Evolutionary conservation across 2,113 vertebrate genomes (phyloP).

Genomic region (Opisthocomus hoazin): DNA sequence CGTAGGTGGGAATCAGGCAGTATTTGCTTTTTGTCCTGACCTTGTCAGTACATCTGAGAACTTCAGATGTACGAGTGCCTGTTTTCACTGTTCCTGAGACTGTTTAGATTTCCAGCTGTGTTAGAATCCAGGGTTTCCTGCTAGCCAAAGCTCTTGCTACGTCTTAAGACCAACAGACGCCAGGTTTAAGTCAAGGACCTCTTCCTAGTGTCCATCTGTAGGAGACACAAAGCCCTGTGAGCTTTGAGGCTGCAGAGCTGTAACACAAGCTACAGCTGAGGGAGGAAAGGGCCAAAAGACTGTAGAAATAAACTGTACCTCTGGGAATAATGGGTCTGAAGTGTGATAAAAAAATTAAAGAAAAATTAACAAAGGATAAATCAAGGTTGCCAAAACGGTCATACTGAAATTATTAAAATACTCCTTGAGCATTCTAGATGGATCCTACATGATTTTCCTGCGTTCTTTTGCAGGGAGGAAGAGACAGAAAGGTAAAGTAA

Average conservation of each 20-base stretch:
- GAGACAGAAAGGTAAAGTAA: background rate
- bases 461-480: background rate
- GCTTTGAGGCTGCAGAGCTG: background rate
- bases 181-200: background rate
- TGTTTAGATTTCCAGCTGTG: background rate
- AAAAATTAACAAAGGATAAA: background rate
- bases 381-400: background rate
- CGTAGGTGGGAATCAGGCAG: background rate
- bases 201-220: background rate
- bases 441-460: background rate
- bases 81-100: background rate
- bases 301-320: background rate
- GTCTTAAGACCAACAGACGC: accelerated
- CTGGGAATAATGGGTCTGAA: background rate
- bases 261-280: background rate
- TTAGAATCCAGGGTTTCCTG: background rate
- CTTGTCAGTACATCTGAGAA: background rate
- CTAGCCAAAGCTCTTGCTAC: background rate
- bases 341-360: background rate
- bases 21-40: background rate
- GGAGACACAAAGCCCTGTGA: background rate
- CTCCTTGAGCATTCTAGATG: background rate
- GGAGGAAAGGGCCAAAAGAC: background rate
- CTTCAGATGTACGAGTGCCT: background rate
- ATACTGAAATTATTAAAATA: background rate